Percentiles rank a stretch among this genome's conserved stretches.
phyloP scores from a whole-genome alignment of 1,140 invertebrate species.

The Parasteatoda tepidariorum region DNA sequence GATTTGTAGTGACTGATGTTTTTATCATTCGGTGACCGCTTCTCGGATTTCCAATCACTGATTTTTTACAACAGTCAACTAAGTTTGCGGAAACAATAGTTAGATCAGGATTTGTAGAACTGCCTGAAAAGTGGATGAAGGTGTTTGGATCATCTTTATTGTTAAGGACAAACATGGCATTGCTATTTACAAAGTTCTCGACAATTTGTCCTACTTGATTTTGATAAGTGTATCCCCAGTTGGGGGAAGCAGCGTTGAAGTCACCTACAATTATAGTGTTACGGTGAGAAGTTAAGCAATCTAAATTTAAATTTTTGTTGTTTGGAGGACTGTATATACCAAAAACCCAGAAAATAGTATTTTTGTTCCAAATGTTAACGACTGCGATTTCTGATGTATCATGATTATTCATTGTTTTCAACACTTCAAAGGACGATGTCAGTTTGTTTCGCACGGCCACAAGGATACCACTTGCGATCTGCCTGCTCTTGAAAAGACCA shows the following conservation, averaged over 20 bases:
- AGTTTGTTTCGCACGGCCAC: not conserved
- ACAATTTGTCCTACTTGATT: not conserved
- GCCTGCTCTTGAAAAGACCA: not conserved
- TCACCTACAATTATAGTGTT: not conserved
- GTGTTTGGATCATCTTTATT: not conserved
- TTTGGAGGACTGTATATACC: too few relatives aligned
- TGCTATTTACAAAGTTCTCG: not conserved
- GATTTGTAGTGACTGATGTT: not conserved
- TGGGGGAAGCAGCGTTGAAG: not conserved
- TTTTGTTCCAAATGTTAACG: too few relatives aligned
- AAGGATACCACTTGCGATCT: not conserved
- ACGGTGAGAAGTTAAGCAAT: too few relatives aligned
- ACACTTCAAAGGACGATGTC: not conserved
- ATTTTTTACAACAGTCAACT: not conserved
- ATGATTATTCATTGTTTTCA: not conserved
- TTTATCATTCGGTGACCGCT: not conserved
- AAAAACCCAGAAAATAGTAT: too few relatives aligned
- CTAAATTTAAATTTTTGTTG: too few relatives aligned
- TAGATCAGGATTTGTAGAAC: conserved; percentile 1
- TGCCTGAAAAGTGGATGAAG: conserved; percentile 2
- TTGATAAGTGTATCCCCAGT: not conserved
- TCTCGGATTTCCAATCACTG: not conserved
- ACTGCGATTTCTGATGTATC: not conserved
- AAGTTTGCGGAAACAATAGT: not conserved
- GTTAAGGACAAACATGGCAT: not conserved